Evolutionary conservation across 2,797 vertebrate genomes (phyloP).

Genomic region (Sus cebifrons): DNA sequence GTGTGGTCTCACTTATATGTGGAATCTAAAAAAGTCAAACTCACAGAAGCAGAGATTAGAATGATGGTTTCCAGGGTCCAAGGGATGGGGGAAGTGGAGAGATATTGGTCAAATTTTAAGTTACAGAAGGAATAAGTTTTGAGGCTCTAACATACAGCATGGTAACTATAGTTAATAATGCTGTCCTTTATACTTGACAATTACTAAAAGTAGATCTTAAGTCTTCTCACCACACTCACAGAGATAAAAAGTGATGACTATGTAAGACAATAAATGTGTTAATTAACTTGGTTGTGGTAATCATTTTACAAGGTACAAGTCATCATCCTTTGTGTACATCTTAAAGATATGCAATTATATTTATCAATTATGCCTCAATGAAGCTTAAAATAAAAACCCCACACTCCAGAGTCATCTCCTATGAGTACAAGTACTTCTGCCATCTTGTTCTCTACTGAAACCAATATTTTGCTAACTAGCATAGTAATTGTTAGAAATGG

Average conservation of each 20-base stretch:
- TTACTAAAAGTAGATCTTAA: background rate
- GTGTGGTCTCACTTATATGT: background rate
- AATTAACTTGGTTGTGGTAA: background rate
- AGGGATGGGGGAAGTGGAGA: background rate
- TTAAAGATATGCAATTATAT: slow-evolving; percentile 24
- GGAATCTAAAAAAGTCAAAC: background rate
- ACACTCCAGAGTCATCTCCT: background rate
- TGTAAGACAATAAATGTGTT: background rate
- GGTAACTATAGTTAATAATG: background rate
- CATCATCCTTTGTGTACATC: background rate
- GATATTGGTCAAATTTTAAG: background rate
- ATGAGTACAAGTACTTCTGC: background rate
- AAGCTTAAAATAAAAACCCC: rapidly evolving
- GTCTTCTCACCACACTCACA: background rate
- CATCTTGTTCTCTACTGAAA: background rate
- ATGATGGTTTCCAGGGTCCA: background rate
- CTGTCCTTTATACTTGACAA: background rate
- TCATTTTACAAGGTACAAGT: background rate
- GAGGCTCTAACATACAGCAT: background rate
- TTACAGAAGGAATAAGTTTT: background rate
- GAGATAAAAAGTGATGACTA: background rate
- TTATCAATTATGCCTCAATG: background rate
- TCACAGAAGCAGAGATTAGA: background rate
- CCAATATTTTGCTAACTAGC: background rate
- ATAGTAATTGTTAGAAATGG: background rate